Conservation (phyloP, 2,888 invertebrate species). For the Tanypteryx hageni region DNA sequence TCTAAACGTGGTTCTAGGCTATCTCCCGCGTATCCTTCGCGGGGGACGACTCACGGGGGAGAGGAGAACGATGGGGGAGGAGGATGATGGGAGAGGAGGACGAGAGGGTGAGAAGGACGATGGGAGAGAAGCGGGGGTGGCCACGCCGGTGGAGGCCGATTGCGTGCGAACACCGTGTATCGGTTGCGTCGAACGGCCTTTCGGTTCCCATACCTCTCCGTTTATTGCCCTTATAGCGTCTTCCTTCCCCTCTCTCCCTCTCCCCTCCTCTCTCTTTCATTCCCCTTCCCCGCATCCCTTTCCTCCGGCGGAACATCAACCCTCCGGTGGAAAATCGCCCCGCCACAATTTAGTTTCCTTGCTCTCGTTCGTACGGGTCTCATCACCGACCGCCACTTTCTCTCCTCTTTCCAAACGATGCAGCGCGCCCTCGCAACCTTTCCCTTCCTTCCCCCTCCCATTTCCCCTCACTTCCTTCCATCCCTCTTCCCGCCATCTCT, state of each 20-base stretch:
- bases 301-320: constrained; percentile 34
- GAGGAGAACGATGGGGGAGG: no score
- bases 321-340: constrained; percentile 46
- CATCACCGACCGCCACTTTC: constrained; percentile 24
- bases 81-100: no score
- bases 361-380: not conserved
- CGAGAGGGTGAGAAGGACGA: no score
- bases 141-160: constrained; percentile 12
- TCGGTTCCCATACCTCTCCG: constrained; percentile 59
- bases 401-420: constrained; percentile 13
- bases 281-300: not conserved
- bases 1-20: no score
- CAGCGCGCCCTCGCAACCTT: not conserved
- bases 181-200: constrained; percentile 59
- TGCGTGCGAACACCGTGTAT: constrained; percentile 54
- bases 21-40: no score
- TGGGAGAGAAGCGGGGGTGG: not conserved
- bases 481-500: not conserved
- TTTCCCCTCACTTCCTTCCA: not conserved
- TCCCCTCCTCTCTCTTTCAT: not conserved
- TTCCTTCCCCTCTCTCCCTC: not conserved
- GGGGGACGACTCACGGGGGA: no score
- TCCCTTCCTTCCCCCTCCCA: not conserved
- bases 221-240: constrained; percentile 62
- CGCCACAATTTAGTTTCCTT: constrained; percentile 59